These are phyloP conservation scores for Aphelinus atriplicis DNA, from an alignment of 1,140 invertebrate genomes.

Conservation along the genomic window DNA sequence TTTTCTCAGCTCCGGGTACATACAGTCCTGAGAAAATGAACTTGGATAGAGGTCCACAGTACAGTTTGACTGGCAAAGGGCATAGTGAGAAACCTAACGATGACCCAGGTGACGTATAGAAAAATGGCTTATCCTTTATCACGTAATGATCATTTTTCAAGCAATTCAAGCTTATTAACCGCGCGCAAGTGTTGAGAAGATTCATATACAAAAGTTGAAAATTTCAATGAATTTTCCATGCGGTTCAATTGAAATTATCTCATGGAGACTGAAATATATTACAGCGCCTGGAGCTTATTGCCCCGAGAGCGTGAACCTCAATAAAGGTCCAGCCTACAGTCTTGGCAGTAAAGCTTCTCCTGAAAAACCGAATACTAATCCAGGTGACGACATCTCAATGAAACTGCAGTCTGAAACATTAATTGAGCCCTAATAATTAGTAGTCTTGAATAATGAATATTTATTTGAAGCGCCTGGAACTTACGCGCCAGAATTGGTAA, in stretches of 20 bases:
- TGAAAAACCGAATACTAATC: conserved; percentile 47
- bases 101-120: conserved; percentile 33
- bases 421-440: conserved; percentile 27
- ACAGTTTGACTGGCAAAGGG: conserved; percentile 67
- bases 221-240: too few relatives aligned
- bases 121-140: too few relatives aligned
- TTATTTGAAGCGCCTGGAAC: conserved; percentile 56
- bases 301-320: conserved; percentile 46
- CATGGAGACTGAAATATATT: neutral
- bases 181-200: too few relatives aligned
- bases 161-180: too few relatives aligned
- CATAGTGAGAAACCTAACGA: conserved; percentile 36
- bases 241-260: neutral
- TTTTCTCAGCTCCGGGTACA: conserved; percentile 55
- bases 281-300: conserved; percentile 55
- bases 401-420: conserved; percentile 61
- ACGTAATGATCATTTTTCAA: too few relatives aligned
- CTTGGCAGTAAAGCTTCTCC: conserved; percentile 45
- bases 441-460: conserved; percentile 66
- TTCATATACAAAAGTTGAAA: too few relatives aligned
- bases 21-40: conserved; percentile 45
- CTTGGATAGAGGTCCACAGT: conserved; percentile 57
- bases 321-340: conserved; percentile 43
- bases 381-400: conserved; percentile 44
- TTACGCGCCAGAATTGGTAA: conserved; percentile 46